Evolutionary conservation across 2,797 vertebrate genomes (phyloP), one percentile per base, ranked within the genome.

Genomic region (Enteromius thamalakanensis): DNA sequence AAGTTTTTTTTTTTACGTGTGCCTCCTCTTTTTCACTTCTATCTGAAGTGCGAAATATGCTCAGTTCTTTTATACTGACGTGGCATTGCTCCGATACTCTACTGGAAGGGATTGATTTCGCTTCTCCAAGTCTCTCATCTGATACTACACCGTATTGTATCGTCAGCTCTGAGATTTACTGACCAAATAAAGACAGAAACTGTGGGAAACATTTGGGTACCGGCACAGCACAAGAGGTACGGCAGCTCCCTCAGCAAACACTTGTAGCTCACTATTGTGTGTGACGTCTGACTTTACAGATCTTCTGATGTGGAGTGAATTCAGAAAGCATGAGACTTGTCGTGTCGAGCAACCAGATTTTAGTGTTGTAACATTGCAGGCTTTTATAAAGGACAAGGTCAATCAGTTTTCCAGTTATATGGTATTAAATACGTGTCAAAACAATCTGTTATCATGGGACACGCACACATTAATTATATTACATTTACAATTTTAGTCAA

Each of bases 161-260:
- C 86, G 45, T 89, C 88, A 86, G 86, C 84, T 91, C 83, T 89
- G 82, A 85, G 76, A 88, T 86, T 83, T 86, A 90, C 92, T 92
- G 95, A 96, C 95, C 94, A 95, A 95, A 89, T 86, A 86, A 81
- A 88, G 84, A 92, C 83, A 84, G 42, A 87, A 88, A 92, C 86
- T 86, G 69, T 76, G 88, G 55, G 88, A 88, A 34, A 74, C 67
- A 40, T 87, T 86, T 76, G 87, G 91, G 91, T 1, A 91, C 90
- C 88, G 47, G 88, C 83, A 26, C 76, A 58, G 75, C 81, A 19
- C 87, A 89, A 90, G 75, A 90, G 83, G 58, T 82, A 87, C 72
- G 64, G 2, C 82, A 69, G 89, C 90, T 90, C 91, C 85, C 85
- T 77, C 85, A 40, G 76, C 80, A 85, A 80, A 82, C 80, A 79